Base-by-base conservation (phyloP, 1,140 invertebrate species). In the Pinna nobilis region DNA sequence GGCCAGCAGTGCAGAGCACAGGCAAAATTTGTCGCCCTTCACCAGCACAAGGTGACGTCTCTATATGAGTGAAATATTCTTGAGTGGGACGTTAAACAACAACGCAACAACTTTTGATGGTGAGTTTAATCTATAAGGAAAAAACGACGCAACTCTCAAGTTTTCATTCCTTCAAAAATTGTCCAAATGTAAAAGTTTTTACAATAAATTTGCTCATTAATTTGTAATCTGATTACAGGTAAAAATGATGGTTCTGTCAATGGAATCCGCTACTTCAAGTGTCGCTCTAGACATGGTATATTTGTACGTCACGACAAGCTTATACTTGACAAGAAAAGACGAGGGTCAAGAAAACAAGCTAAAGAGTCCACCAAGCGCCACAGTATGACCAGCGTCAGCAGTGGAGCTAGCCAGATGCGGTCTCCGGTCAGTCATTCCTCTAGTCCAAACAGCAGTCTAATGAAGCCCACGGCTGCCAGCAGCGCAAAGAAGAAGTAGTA, bases 231-330 rank as follows among this genome's bases (percentile, higher is more conserved):
- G 13, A 72, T 86, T 90, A 1, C 86, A 96, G 95, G 96, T 70
- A 97, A 97, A 90, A 97, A 98, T 90, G 96, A 98, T 90, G 97
- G 97, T 33, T 93, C 93, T 64, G 95, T 98, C 11, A 94, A 96
- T 87, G 95, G 95, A 32, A 92, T 95, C 35, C 92, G 93, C 67
- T 98, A 98, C 90, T 98, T 98, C 91, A 92, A 92, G 55, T 97
- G 96, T 88, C 93, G 93, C 68, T 90, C 94, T 64, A 94, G 96
- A 79, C 95, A 96, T 90, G 97, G 96, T 37, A 94, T 98, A 84
- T 98, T 98, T 90, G 96, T 98, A 11, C 70, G 86, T 20, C 85
- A 87, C 47, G 87, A 89, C 74, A 89, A 89, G 76, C 80, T 89
- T 18, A 82, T 86, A 18, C 74, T 81, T 69, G 88, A 88, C 73